Evolutionary conservation across 2,797 vertebrate species (phyloP), one percentile per base, ranked within the genome.

Genomic region (Sebastes itinus): DNA sequence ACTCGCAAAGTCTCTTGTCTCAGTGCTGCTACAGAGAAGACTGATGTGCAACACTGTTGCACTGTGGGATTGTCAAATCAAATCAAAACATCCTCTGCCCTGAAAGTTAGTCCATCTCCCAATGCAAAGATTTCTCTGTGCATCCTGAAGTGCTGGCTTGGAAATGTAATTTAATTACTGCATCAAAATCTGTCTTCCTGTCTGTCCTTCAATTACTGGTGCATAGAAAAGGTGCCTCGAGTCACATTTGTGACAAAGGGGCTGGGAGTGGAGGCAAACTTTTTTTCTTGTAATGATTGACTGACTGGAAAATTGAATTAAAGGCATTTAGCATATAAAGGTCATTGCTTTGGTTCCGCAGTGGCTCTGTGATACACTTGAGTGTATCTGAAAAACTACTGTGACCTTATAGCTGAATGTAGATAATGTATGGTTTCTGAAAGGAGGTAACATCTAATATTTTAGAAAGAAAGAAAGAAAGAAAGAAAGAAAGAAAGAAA

Each of bases 321-420:
- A 83, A 90, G 59, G 65, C 14, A 79, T 87, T 89, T 67, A 81
- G 64, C 75, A 75, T 11, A 38, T 49, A 87, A 91, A 89, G 84
- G 87, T 90, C 70, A 67, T 54, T 18, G 63, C 61, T 72, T 32
- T 28, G 14, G 63, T 77, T 61, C 67, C 11, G 77, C 46, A 8
- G 55, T 76, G 65, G 68, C 11, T 80, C 12, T 72, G 23, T 49
- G 54, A 71, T 74, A 67, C 23, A 73, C 23, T 64, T 10, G 6
- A 61, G 25, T 62, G 11, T 58, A 75, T 80, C 59, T 82, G 67
- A 84, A 82, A 84, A 77, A 73, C 16, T 46, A 28, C 60, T 20
- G 12, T 81, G 84, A 83, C 89, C 80, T 84, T 86, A 72, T 27
- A n/a, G 61, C 64, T 62, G 35, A 46, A 80, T 84, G 20, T 76